Evolutionary conservation across 2,888 invertebrate species (phyloP), one percentile per base, ranked within the genome.

Genomic region (Aquatica leii): DNA sequence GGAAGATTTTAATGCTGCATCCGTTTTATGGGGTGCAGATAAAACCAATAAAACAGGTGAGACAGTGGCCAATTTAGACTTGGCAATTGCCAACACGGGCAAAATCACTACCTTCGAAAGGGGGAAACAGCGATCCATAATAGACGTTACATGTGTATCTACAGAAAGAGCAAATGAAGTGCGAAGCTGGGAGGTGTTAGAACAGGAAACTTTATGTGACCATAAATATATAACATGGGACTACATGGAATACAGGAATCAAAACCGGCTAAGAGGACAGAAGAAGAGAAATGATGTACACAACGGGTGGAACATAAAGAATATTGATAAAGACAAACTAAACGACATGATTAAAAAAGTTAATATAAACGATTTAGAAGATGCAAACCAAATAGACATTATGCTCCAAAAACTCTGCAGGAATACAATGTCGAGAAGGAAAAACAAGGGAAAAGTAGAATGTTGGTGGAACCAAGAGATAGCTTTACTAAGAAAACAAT

Each of bases 1-100:
- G 17, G 46, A 18, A 4, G 20, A 46, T n/a, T 18, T 46, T 46
- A 46, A 46, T 18, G 46, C 46, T 11, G 46, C 46, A 2, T 46
- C 46, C 6, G 18, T 18, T 2, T 5, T 11, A 1, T 46, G 46
- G 17, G 46, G 17, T 1, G 6, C 20, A 2, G 1, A 20, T 6
- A 18, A 1, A 2, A 18, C 18, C 3, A 46, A 1, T 2, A 3
- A n/a, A 1, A 46, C 9, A 46, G 46, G 46, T 3, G n/a, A 5
- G 2, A 20, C 18, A 8, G 20, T n/a, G 3, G 46, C 4, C 3
- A 9, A 2, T 1, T 3, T 46, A 2, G 20, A 46, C 3, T 5
- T 46, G 11, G 18, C 11, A 17, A 8, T 46, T 2, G 20, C n/a
- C 1, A 46, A 46, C 17, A 1, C 1, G 2, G 46, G 46, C 18